Percentiles rank a stretch among this genome's conserved stretches.
Evolutionary conservation across 2,113 vertebrate genomes (phyloP).

Genomic region (Emydura subglobosa): DNA sequence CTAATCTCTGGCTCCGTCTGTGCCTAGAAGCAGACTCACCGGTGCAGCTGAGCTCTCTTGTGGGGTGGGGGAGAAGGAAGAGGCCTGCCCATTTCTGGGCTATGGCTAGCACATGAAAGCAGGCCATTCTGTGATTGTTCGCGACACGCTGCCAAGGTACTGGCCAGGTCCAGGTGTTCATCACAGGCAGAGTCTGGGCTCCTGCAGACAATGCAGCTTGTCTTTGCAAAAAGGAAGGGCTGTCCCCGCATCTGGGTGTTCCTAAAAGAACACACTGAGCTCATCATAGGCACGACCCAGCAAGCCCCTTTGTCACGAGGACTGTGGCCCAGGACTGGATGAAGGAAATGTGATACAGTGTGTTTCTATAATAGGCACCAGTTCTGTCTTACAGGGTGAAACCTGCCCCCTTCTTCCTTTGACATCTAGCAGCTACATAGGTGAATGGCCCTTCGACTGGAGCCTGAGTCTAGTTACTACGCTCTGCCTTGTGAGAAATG

Average conservation of each 20-base stretch:
- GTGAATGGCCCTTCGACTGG: neutral
- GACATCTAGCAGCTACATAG: neutral
- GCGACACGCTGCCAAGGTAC: too few species aligned
- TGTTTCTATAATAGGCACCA: neutral
- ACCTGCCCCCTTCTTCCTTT: neutral
- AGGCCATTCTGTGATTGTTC: neutral
- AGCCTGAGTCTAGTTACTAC: neutral
- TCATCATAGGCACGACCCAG: neutral
- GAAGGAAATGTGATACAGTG: too few species aligned
- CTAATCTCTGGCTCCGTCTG: neutral
- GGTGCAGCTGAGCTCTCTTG: neutral
- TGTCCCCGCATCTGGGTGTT: neutral
- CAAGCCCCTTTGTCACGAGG: neutral
- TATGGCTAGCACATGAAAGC: neutral
- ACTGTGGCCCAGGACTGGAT: too few species aligned
- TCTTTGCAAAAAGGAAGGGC: neutral
- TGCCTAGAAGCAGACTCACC: neutral
- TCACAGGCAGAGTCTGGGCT: neutral
- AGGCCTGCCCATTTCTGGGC: neutral
- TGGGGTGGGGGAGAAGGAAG: neutral
- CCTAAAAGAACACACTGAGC: neutral
- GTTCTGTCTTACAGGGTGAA: neutral
- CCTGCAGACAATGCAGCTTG: neutral
- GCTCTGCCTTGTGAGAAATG: neutral
- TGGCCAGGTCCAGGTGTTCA: neutral